Conservation (phyloP, 2,797 vertebrate genomes). For the Cuniculus paca region DNA sequence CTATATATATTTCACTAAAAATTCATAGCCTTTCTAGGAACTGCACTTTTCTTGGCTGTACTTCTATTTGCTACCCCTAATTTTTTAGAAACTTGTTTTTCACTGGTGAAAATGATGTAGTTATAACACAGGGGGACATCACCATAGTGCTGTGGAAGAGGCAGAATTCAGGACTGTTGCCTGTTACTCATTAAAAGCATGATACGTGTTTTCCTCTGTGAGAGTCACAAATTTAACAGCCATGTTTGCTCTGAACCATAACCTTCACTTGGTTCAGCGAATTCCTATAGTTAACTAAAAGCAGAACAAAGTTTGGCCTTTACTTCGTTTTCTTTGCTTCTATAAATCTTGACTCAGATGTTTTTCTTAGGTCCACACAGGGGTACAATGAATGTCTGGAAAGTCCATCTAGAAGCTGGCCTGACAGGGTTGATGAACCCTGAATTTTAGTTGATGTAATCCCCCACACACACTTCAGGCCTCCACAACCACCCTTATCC, state of each 20-base stretch:
- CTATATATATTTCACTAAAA: conserved; percentile 23
- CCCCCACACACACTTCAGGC: too few relatives aligned
- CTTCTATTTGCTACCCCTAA: background rate
- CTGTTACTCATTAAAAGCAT: background rate
- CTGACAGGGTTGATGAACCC: background rate
- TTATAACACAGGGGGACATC: background rate
- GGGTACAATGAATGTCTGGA: too few relatives aligned
- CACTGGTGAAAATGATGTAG: background rate
- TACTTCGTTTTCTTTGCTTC: background rate
- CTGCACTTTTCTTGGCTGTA: background rate
- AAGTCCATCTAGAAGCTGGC: background rate
- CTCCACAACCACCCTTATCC: background rate
- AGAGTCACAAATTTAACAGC: background rate
- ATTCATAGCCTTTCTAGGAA: background rate
- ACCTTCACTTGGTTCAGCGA: background rate
- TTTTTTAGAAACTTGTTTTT: conserved; percentile 40
- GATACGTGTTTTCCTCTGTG: background rate
- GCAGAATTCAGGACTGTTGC: background rate
- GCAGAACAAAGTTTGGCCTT: background rate
- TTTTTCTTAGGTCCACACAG: background rate
- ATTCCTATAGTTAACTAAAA: background rate
- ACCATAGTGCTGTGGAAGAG: background rate
- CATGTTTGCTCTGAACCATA: background rate
- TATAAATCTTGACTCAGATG: background rate
- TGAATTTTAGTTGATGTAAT: background rate